phyloP scores from a whole-genome alignment of 2,113 vertebrate species.

The Cochlearius cochlearius region DNA sequence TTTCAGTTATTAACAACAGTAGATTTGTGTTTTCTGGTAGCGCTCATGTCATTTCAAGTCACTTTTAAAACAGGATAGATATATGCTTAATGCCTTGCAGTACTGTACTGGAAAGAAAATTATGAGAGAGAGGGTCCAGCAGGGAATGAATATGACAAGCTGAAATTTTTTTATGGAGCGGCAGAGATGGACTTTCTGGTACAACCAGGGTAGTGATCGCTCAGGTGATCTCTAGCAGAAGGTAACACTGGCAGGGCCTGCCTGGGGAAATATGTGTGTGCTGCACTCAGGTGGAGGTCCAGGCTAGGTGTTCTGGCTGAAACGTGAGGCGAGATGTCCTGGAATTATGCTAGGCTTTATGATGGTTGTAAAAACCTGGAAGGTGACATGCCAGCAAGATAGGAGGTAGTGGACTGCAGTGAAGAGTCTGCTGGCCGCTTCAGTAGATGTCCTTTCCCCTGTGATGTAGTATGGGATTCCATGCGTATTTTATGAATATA shows the following conservation, averaged over 20 bases:
- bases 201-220: accelerated
- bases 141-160: background rate
- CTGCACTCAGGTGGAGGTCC: background rate
- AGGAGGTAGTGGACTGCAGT: background rate
- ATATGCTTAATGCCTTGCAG: accelerated
- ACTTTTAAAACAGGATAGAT: background rate
- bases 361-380: background rate
- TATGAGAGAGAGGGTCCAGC: background rate
- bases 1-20: background rate
- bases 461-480: background rate
- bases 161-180: background rate
- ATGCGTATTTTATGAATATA: background rate
- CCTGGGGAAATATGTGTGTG: background rate
- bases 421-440: background rate
- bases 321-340: accelerated
- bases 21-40: background rate
- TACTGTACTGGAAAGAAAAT: background rate
- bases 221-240: background rate
- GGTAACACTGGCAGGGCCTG: accelerated
- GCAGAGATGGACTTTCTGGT: background rate
- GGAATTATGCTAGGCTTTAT: too few relatives aligned
- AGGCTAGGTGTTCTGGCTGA: background rate
- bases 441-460: background rate
- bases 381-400: background rate
- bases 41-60: background rate